Evolutionary conservation across 2,888 invertebrate species (phyloP), one percentile per base, ranked within the genome.

Genomic region (Monochamus alternatus): DNA sequence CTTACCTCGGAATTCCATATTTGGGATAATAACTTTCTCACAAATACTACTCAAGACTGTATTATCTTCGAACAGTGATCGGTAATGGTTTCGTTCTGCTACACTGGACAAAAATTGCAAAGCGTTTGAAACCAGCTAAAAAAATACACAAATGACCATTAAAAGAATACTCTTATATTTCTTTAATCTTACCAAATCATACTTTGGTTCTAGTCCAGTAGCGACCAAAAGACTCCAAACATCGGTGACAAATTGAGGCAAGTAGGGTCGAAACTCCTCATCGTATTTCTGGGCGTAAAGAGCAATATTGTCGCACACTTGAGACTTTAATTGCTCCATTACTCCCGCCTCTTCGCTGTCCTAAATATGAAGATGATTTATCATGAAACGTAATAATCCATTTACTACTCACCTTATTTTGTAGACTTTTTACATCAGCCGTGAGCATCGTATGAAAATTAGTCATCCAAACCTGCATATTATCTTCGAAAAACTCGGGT

Each of bases 401-500:
- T 7, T 5, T 32, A 55, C 7, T 5, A 86, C 89, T 88, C 89
- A 93, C 93, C 79, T 88, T 90, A 12, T 94, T 94, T 84, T 94
- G 93, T 76, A 98, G 90, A 43, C 93, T 90, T 1, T 94, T 93
- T 55, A 97, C 95, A 88, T 97, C 94, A 0, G 91, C 91, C 74
- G 93, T 94, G 51, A 99, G 90, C 47, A 99, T 90, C 44, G 92
- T 92, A 68, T 97, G 93, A 83, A 99, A 95, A 85, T 97, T 93
- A 0, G 93, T 92, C 98, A 99, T 99, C 99, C 99, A 99, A 0
- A 92, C 92, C 31, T 91, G 91, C 95, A 99, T 98, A 88, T 98
- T 98, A 87, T 99, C 99, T 89, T 99, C 99, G 88, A 99, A 99
- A 90, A 97, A 98, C 90, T 99, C 99, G 0, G 99, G 99, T 82